phyloP scores from a whole-genome alignment of 2,113 vertebrate genomes.

The Mus pahari region DNA sequence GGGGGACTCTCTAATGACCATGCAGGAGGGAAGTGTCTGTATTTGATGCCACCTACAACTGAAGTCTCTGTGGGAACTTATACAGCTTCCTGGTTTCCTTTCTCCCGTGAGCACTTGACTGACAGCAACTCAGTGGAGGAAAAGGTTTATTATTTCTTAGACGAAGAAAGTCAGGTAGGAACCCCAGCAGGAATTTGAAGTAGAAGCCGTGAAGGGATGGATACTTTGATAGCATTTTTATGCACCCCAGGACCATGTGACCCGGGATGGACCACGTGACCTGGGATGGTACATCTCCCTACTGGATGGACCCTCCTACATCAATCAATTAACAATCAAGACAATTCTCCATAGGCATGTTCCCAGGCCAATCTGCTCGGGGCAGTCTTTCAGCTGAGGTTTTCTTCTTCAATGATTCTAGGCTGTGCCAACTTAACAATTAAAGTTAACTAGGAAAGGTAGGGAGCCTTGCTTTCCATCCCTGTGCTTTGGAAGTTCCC shows the following conservation, averaged over 20 bases:
- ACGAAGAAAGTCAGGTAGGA: neutral
- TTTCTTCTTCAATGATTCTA: neutral
- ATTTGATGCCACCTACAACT: accelerated
- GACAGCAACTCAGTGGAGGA: neutral
- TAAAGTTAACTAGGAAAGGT: neutral
- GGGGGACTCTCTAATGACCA: accelerated
- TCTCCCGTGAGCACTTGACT: neutral
- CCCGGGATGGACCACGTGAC: neutral
- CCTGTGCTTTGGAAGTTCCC: neutral
- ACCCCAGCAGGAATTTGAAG: neutral
- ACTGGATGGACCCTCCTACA: neutral
- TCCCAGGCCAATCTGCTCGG: neutral
- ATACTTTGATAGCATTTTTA: neutral
- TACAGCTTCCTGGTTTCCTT: neutral
- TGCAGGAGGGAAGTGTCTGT: no score
- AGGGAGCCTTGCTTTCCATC: neutral
- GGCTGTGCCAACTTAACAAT: neutral
- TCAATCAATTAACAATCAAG: neutral
- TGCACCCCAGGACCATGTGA: neutral
- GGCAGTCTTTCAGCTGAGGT: neutral
- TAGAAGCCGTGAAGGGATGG: neutral
- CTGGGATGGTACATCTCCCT: neutral
- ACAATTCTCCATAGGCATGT: neutral
- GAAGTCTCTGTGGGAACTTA: neutral
- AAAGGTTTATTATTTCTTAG: neutral